These are phyloP conservation scores for Sebastes hubbsi DNA, from an alignment of 2,797 vertebrate species.

Conservation along the genomic window DNA sequence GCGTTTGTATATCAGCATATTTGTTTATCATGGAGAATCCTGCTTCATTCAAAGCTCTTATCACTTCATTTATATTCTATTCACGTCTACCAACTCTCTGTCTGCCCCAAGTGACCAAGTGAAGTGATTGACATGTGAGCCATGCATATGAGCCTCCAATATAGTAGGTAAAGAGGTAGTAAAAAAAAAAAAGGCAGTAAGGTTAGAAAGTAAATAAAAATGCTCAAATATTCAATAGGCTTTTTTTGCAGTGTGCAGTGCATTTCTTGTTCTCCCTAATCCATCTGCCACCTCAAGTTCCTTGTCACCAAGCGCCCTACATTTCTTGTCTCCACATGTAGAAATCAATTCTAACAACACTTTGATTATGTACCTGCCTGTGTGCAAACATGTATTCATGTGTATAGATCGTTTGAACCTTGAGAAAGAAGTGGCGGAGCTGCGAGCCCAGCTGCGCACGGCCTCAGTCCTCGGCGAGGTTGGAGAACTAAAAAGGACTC, in stretches of 20 bases:
- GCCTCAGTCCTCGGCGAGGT: constrained; percentile 82
- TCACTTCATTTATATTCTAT: neutral
- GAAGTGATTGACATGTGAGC: neutral
- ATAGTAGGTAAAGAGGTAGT: neutral
- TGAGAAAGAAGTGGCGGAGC: constrained; percentile 86
- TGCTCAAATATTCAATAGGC: neutral
- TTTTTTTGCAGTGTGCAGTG: neutral
- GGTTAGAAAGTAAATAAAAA: neutral
- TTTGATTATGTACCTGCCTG: neutral
- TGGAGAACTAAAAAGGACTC: constrained; percentile 85
- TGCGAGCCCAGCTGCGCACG: constrained; percentile 83
- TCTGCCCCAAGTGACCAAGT: constrained; percentile 11
- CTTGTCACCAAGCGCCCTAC: neutral
- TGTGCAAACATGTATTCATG: neutral
- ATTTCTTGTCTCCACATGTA: neutral
- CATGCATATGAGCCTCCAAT: neutral
- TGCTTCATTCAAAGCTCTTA: neutral
- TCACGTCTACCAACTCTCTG: neutral
- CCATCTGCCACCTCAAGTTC: neutral
- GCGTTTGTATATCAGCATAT: neutral
- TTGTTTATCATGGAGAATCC: neutral
- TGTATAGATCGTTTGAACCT: constrained; percentile 70
- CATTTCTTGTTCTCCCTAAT: neutral
- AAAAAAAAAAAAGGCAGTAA: neutral
- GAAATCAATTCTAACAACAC: neutral